Evolutionary conservation across 2,888 invertebrate genomes (phyloP).

Genomic region (Tetheella fluctuosa): DNA sequence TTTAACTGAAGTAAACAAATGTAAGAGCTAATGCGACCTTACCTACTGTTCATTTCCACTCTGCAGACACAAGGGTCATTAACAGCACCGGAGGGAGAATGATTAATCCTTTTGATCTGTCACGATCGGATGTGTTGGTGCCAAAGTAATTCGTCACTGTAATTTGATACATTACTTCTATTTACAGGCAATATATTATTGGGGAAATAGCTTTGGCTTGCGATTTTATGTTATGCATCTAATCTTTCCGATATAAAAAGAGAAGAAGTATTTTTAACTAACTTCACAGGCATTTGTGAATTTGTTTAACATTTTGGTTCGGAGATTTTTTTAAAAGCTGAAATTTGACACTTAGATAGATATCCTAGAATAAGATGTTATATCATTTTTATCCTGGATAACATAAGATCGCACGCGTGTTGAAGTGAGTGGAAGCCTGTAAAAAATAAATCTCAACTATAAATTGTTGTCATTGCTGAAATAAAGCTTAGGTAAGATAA

Average conservation of each 20-base stretch:
- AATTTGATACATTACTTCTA: slow-evolving; percentile 5
- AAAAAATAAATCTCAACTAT: too few species aligned
- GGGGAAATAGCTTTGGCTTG: neutral
- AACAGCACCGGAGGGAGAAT: neutral
- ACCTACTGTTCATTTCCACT: neutral
- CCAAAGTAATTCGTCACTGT: slow-evolving; percentile 5
- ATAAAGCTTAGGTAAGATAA: too few species aligned
- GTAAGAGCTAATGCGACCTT: neutral
- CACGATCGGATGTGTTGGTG: slow-evolving; percentile 8
- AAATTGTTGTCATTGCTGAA: too few species aligned
- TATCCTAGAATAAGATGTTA: too few species aligned
- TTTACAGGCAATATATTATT: neutral
- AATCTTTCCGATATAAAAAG: neutral
- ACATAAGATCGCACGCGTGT: too few species aligned
- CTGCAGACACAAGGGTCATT: neutral
- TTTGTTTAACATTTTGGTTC: too few species aligned
- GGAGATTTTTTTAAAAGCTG: too few species aligned
- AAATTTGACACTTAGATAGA: too few species aligned
- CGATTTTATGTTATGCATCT: neutral
- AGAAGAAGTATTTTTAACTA: too few species aligned
- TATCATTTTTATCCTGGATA: too few species aligned
- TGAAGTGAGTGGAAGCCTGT: too few species aligned
- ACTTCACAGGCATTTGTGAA: too few species aligned
- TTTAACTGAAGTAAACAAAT: neutral
- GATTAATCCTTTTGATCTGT: slow-evolving; percentile 8